Percentiles rank a stretch among this genome's conserved stretches.
Evolutionary conservation across 1,140 invertebrate species (phyloP).

Genomic region (Orussus abietinus): DNA sequence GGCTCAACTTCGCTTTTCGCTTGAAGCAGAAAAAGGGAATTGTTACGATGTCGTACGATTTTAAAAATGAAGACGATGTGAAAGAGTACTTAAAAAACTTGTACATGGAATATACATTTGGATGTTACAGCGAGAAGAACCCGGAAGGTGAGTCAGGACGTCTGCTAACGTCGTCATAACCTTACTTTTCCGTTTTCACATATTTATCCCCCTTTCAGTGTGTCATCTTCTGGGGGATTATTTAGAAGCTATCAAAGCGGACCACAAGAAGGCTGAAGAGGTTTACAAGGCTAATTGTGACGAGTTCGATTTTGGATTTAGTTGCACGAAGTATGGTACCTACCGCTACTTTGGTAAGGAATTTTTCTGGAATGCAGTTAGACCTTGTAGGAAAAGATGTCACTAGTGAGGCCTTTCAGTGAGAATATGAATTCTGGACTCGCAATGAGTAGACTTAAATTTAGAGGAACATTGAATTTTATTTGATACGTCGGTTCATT

Average conservation of each 20-base stretch:
- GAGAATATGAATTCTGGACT: background rate
- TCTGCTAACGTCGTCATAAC: constrained; percentile 16
- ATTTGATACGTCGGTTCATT: constrained; percentile 6
- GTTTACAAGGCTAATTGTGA: constrained; percentile 84
- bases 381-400: constrained; percentile 1
- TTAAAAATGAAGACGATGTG: constrained; percentile 81
- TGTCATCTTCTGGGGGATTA: constrained; percentile 89
- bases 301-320: constrained; percentile 72
- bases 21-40: no score
- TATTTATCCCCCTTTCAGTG: constrained; percentile 56
- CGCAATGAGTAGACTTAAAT: constrained; percentile 2
- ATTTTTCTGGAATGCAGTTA: background rate
- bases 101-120: constrained; percentile 87
- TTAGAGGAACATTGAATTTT: constrained; percentile 4
- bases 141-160: constrained; percentile 62
- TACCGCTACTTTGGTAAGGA: constrained; percentile 64
- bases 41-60: constrained; percentile 60
- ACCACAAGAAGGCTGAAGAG: constrained; percentile 71
- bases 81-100: constrained; percentile 85
- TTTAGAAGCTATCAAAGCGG: constrained; percentile 75
- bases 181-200: constrained; percentile 15
- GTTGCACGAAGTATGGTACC: constrained; percentile 81
- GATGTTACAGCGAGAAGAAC: constrained; percentile 80
- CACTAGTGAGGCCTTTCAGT: background rate
- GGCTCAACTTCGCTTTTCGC: no score